phyloP scores from a whole-genome alignment of 2,113 vertebrate genomes.

The Emberiza fucata region DNA sequence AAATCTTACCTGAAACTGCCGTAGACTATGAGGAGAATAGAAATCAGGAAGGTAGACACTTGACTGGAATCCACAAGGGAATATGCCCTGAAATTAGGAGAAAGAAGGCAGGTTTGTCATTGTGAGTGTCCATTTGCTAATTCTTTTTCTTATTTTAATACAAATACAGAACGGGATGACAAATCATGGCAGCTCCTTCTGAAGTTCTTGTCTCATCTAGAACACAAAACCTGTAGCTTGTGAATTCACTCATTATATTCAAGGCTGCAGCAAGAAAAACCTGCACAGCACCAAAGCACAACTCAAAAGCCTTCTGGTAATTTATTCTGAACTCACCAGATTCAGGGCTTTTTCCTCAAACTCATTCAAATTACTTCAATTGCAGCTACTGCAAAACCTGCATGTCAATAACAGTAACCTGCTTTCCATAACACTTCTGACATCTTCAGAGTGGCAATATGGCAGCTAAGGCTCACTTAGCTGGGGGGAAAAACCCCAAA shows the following conservation, averaged over 20 bases:
- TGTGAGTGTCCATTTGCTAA: neutral
- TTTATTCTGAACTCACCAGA: neutral
- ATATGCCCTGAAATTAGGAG: conserved; percentile 86
- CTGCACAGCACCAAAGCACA: neutral
- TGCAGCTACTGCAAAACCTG: neutral
- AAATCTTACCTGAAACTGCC: conserved; percentile 83
- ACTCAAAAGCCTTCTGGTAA: neutral
- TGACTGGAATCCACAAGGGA: conserved; percentile 99
- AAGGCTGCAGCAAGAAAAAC: neutral
- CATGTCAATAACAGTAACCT: accelerated
- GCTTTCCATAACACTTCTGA: neutral
- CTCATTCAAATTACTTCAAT: neutral
- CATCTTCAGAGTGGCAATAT: neutral
- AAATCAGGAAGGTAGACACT: conserved; percentile 98
- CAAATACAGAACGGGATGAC: neutral
- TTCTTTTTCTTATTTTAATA: neutral
- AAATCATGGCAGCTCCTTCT: neutral
- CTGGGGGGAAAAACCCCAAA: accelerated
- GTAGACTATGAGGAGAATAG: conserved; percentile 84
- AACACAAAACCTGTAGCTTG: neutral
- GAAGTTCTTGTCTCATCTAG: neutral
- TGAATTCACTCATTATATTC: neutral
- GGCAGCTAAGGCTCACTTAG: neutral
- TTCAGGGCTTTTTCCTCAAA: neutral
- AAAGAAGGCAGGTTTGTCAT: neutral